Percentiles rank a stretch among this genome's conserved stretches.
Conservation (phyloP, 2,888 invertebrate species). For the Hipparchia sbordonii region DNA sequence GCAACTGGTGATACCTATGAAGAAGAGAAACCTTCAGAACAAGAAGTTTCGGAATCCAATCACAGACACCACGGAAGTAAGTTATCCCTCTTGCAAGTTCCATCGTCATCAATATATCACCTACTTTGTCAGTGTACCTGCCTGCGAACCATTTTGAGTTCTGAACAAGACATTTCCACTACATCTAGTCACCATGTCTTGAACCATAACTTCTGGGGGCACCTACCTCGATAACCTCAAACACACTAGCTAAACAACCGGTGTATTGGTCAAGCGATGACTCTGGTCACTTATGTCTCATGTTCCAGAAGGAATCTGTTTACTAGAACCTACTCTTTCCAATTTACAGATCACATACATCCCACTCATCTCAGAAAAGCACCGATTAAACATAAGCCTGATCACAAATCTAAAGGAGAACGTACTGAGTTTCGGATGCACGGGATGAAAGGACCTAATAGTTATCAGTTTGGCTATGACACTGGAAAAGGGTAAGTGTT, state of each 20-base stretch:
- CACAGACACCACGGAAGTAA: constrained; percentile 68
- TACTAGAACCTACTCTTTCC: background rate
- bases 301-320: background rate
- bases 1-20: constrained; percentile 20
- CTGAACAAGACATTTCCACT: no score
- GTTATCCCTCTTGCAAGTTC: constrained; percentile 40
- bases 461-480: constrained; percentile 92
- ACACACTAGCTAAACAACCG: no score
- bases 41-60: constrained; percentile 69
- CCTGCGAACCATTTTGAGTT: no score
- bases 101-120: no score
- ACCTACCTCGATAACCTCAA: no score
- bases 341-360: constrained; percentile 56
- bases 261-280: no score
- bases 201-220: no score
- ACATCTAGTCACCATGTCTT: no score
- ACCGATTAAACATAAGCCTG: constrained; percentile 45
- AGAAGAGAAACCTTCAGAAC: constrained; percentile 56
- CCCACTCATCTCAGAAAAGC: constrained; percentile 54
- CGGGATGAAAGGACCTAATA: constrained; percentile 91
- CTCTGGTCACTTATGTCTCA: no score
- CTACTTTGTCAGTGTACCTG: no score
- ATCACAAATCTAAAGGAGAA: constrained; percentile 64
- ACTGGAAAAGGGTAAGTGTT: constrained; percentile 89
- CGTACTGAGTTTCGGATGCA: constrained; percentile 90